phyloP scores from a whole-genome alignment of 2,797 vertebrate species.

The Pangasius djambal region DNA sequence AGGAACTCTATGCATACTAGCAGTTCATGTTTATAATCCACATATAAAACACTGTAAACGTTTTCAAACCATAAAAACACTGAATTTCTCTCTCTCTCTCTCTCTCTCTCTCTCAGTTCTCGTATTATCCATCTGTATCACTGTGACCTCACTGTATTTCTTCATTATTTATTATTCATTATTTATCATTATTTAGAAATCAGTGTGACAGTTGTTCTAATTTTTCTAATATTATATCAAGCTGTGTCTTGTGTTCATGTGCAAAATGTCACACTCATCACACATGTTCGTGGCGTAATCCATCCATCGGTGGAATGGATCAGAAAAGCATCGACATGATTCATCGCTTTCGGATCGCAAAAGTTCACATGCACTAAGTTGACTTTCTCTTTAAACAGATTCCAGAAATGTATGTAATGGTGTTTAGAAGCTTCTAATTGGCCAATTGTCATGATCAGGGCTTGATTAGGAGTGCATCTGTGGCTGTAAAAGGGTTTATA shows the following conservation, averaged over 20 bases:
- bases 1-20: neutral
- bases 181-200: neutral
- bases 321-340: neutral
- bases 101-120: neutral
- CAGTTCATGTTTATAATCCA: neutral
- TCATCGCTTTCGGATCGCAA: neutral
- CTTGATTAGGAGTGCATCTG: neutral
- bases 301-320: neutral
- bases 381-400: neutral
- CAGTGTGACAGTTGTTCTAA: neutral
- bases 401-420: neutral
- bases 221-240: neutral
- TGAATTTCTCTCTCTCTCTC: neutral
- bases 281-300: neutral
- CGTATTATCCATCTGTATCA: neutral
- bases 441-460: neutral
- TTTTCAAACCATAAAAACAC: neutral
- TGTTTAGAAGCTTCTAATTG: neutral
- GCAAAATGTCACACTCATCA: neutral
- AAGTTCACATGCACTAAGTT: neutral
- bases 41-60: neutral
- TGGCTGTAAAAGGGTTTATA: neutral
- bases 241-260: neutral
- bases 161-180: neutral
- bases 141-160: neutral